Base-by-base conservation (phyloP, 2,888 invertebrate genomes). In the Andrena dorsata region DNA sequence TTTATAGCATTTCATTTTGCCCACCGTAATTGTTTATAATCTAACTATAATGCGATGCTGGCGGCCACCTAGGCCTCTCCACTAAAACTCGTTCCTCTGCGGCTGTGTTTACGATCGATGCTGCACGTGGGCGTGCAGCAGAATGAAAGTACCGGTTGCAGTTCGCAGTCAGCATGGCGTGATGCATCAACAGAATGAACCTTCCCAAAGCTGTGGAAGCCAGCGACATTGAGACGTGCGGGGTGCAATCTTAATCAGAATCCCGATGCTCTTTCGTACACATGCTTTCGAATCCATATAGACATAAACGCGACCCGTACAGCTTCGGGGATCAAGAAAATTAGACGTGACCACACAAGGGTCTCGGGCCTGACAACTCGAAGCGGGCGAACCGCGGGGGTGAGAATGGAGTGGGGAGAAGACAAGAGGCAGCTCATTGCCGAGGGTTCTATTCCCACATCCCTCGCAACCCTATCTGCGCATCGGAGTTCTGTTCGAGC, bases 111-210 rank as follows among this genome's bases (percentile, higher is more conserved):
- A 68, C 78, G 80, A 80, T 78, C 71, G 78, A 80, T 68, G 80
- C 49, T 68, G 72, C 78, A 72, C 80, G 80, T 80, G 78, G 80
- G 80, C 66, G 80, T 78, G 66, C 78, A 78, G 63, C 72, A 80
- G 72, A 78, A 78, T 78, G 80, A 80, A 80, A 80, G 78, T 80
- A 80, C 78, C 80, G 80, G 80, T 80, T 80, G 72, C 78, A 78
- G 72, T 72, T 63, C 8, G 66, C 78, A 56, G 78, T 47, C 66
- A 66, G 53, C 66, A 47, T 35, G 49, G 56, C 78, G 56, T 49
- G 72, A 78, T 80, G 80, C 78, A 78, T 78, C 78, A 71, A 72
- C 53, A 56, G 49, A 63, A 63, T 63, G 66, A 80, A 72, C 78
- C 66, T 69, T 20, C 32, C 28, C 77, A 16, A 66, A 77, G 65